Evolutionary conservation across 2,113 vertebrate genomes (phyloP), one percentile per base, ranked within the genome.

Genomic region (Podarcis raffonei): DNA sequence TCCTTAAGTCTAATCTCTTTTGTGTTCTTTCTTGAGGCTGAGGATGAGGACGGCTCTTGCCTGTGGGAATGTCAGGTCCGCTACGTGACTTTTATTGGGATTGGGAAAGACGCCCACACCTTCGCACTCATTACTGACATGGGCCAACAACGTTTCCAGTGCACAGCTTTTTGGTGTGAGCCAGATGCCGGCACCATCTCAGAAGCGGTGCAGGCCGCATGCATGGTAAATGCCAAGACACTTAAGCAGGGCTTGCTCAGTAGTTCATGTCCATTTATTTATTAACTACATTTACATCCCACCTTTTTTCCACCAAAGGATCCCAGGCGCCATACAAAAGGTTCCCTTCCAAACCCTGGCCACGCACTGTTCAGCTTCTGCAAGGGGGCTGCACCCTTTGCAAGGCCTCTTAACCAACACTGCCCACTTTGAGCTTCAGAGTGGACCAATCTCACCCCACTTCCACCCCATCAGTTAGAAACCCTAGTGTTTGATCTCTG

Each of bases 11-110:
- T 72, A 59, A 68, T 76, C 92, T 87, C 0, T 42, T 71, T 16
- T 75, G 62, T 69, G 22, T n/a, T 65, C 12, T 85, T 69, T 48
- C 5, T 93, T 87, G 86, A 97, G 95, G 96, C 92, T 32, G 89
- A 92, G 9, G 97, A 97, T 39, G 97, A 97, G 16, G 32, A 87
- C 15, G 97, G 97, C 3, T 96, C 98, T 12, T 97, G 98, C 4
- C 92, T 99, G 82, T 99, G 98, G 98, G 98, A 99, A 94, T 98
- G 97, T 83, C 98, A 98, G 92, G 98, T 99, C 74, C 98, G 98
- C 8, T 98, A 98, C 3, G 97, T 99, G 95, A 99, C 98, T 93
- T 99, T 99, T 90, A 96, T 98, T 90, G 97, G 97, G 0, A 94
- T 97, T 87, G 97, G 97, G 91, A 96, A 91, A 35, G 97, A 97